These are phyloP conservation scores for Leptinotarsa texana DNA, from an alignment of 1,140 invertebrate genomes.

Conservation along the genomic window DNA sequence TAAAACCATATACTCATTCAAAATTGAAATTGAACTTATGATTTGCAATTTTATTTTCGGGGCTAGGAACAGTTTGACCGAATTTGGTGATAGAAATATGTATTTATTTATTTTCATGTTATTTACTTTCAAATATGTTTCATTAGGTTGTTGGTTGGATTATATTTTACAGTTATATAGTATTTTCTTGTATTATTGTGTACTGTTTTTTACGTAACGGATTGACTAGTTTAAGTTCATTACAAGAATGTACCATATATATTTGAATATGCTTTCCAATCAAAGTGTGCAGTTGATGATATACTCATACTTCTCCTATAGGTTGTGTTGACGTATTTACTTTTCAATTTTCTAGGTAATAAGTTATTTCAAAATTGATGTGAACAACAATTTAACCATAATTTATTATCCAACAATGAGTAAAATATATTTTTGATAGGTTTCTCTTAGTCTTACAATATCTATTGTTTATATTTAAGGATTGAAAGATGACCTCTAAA, in stretches of 20 bases:
- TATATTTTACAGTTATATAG: background rate
- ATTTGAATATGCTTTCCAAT: background rate
- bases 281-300: conserved; percentile 2
- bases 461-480: too few species aligned
- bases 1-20: background rate
- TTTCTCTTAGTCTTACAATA: too few species aligned
- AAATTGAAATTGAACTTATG: background rate
- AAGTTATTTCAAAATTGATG: background rate
- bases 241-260: conserved; percentile 4
- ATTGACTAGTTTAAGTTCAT: background rate
- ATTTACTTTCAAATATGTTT: conserved; percentile 27
- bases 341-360: too few species aligned
- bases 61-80: background rate
- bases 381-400: conserved; percentile 5
- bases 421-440: too few species aligned
- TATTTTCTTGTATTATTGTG: background rate
- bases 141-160: conserved; percentile 22
- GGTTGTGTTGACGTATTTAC: conserved; percentile 31
- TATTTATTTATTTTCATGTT: conserved; percentile 26
- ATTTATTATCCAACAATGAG: too few species aligned
- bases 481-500: too few species aligned
- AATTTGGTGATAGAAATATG: conserved; percentile 19
- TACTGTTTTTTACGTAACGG: background rate
- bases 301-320: conserved; percentile 22
- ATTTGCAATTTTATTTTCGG: background rate